phyloP scores from a whole-genome alignment of 2,113 vertebrate genomes.

The Eudyptes chrysolophus region DNA sequence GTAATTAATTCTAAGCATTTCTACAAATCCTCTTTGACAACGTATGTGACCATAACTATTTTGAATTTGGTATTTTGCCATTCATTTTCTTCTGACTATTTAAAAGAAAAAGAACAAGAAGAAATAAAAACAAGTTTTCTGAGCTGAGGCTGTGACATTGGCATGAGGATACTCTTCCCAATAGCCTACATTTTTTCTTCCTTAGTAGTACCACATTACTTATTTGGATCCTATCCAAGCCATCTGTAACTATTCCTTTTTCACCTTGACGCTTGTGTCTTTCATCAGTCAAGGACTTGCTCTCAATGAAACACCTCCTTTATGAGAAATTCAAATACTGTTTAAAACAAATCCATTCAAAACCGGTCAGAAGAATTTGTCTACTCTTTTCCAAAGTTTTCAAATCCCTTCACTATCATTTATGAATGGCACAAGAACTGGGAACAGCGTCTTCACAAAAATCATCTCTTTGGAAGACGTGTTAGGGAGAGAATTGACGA shows the following conservation, averaged over 20 bases:
- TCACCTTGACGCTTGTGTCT: background rate
- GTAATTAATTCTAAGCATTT: background rate
- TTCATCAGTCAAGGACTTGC: background rate
- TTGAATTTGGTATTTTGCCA: background rate
- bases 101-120: background rate
- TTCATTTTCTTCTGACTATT: background rate
- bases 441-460: background rate
- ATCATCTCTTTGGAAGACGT: background rate
- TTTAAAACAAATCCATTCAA: background rate
- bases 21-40: background rate
- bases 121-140: background rate
- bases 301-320: background rate
- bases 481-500: background rate
- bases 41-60: background rate
- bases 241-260: background rate
- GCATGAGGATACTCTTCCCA: background rate
- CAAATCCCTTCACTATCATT: background rate
- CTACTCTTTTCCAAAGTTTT: background rate
- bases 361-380: background rate
- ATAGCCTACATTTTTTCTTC: background rate
- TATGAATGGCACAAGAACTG: background rate
- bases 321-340: background rate
- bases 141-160: background rate
- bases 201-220: background rate
- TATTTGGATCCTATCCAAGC: background rate